phyloP scores from a whole-genome alignment of 2,888 invertebrate species.

The Xanthostigma xanthostigma region DNA sequence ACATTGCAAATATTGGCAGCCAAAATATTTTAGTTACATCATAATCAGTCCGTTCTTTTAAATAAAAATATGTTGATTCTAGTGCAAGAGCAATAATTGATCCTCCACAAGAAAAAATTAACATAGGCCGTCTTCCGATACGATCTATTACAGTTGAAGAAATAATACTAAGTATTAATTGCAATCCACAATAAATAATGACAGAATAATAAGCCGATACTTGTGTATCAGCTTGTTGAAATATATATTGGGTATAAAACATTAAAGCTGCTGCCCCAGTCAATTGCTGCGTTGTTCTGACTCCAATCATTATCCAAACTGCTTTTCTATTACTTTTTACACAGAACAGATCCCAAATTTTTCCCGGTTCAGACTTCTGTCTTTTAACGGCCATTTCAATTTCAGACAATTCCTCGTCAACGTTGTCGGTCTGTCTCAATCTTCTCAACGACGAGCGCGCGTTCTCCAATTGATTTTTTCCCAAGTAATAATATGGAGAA shows the following conservation, averaged over 20 bases:
- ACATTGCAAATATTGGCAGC: neutral
- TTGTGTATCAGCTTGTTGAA: constrained; percentile 14
- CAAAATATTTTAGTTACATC: neutral
- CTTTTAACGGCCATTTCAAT: constrained; percentile 1
- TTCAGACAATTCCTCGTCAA: constrained; percentile 1
- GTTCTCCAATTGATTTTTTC: neutral
- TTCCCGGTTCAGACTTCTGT: neutral
- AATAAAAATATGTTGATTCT: constrained; percentile 1
- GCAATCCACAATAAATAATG: constrained; percentile 25
- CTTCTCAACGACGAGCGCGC: neutral
- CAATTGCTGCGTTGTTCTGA: neutral
- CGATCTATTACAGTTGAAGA: constrained; percentile 4
- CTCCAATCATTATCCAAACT: neutral
- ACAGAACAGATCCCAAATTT: constrained; percentile 1
- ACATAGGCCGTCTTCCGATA: constrained; percentile 26
- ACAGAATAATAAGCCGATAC: constrained; percentile 17
- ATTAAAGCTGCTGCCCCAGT: constrained; percentile 1
- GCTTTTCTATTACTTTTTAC: constrained; percentile 2
- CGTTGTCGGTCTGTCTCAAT: constrained; percentile 1
- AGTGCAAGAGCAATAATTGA: neutral
- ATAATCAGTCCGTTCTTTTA: neutral
- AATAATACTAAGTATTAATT: constrained; percentile 16
- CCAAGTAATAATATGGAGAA: constrained; percentile 13
- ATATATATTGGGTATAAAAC: constrained; percentile 10
- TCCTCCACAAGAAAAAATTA: constrained; percentile 20